phyloP scores from a whole-genome alignment of 2,113 vertebrate genomes.

The Thomomys bottae region DNA sequence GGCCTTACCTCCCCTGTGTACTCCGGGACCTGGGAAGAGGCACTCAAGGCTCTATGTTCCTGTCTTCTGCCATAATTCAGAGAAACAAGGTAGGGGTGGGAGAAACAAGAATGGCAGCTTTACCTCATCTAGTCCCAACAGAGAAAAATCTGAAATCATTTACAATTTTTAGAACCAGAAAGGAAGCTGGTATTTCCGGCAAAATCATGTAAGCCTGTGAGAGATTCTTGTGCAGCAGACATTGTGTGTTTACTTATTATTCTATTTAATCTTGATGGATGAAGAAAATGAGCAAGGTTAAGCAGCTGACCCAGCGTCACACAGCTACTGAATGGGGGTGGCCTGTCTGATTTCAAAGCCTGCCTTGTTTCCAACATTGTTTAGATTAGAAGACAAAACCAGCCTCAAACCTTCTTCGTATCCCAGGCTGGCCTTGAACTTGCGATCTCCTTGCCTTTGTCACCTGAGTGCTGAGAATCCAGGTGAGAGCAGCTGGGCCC shows the following conservation, averaged over 20 bases:
- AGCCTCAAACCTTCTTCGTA: too few relatives aligned
- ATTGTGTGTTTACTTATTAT: neutral
- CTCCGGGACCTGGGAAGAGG: neutral
- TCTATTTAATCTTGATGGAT: neutral
- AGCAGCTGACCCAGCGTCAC: neutral
- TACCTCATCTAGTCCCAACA: neutral
- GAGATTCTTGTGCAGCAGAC: neutral
- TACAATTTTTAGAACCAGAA: neutral
- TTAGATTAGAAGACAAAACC: neutral
- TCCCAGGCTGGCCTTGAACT: too few relatives aligned
- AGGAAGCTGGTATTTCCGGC: too few relatives aligned
- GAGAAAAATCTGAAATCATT: neutral
- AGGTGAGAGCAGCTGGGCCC: too few relatives aligned
- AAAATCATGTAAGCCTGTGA: neutral
- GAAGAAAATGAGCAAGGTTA: slow-evolving; percentile 27
- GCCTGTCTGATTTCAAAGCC: neutral
- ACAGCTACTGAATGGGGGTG: neutral
- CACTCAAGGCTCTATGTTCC: neutral
- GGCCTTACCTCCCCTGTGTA: too few relatives aligned
- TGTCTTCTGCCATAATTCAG: neutral
- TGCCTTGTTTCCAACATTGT: neutral
- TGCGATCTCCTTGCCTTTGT: too few relatives aligned
- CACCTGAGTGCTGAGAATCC: too few relatives aligned
- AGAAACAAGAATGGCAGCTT: neutral
- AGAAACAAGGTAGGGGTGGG: neutral